Conservation (phyloP, 2,888 invertebrate species). For the Amphipoea oculea region DNA sequence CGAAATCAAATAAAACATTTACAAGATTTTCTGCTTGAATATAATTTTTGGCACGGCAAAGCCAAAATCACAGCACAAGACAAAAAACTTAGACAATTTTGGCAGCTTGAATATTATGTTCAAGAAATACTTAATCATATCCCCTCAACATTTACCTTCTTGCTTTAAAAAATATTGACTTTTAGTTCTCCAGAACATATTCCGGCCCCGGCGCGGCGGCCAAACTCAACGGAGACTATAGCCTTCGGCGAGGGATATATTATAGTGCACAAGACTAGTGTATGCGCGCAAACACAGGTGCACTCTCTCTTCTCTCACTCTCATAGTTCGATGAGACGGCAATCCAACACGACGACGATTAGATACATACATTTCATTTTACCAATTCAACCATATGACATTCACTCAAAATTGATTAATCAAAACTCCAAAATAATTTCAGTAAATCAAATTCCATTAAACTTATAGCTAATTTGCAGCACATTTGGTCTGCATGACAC, state of each 20-base stretch:
- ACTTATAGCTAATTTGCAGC: conserved; percentile 54
- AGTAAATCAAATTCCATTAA: conserved; percentile 42
- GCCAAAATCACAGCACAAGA: background rate
- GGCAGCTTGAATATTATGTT: background rate
- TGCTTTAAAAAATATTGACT: background rate
- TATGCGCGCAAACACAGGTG: too few relatives aligned
- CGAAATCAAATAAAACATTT: background rate
- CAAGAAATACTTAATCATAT: background rate
- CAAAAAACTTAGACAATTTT: background rate
- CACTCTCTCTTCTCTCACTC: too few relatives aligned
- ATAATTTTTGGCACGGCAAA: background rate
- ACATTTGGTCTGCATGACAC: conserved; percentile 57
- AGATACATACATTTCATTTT: background rate
- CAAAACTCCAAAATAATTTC: conserved; percentile 4
- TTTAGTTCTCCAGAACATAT: too few relatives aligned
- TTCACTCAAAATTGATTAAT: conserved; percentile 11
- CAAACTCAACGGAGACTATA: too few relatives aligned
- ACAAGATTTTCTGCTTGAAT: too few relatives aligned
- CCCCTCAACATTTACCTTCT: background rate
- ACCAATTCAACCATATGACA: background rate
- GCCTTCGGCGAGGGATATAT: too few relatives aligned
- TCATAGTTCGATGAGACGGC: too few relatives aligned
- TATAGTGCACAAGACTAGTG: too few relatives aligned
- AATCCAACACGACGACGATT: background rate
- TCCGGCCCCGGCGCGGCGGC: too few relatives aligned